Evolutionary conservation across 2,888 invertebrate genomes (phyloP).

Genomic region (Furcula furcula): DNA sequence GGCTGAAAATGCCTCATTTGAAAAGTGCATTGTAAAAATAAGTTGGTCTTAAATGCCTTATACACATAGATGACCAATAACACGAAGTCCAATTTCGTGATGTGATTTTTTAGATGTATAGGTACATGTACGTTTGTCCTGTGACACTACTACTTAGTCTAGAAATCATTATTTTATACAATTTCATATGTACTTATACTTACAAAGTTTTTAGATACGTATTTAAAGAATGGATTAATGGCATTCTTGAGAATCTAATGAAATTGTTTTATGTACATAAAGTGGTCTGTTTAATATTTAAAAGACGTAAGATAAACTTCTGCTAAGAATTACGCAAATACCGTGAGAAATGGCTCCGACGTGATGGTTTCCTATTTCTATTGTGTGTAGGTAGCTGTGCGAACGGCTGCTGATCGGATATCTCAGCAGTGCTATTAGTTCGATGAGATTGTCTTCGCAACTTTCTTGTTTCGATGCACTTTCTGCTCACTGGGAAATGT

Average conservation of each 20-base stretch:
- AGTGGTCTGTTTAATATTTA: conserved; percentile 21
- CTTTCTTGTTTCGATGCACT: conserved; percentile 8
- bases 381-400: conserved; percentile 13
- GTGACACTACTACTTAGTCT: too few species aligned
- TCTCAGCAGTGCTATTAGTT: conserved; percentile 20
- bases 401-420: conserved; percentile 18
- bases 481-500: conserved; percentile 20
- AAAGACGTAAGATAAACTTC: conserved; percentile 17
- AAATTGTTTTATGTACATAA: not conserved
- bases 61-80: too few species aligned
- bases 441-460: conserved; percentile 9
- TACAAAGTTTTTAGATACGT: conserved; percentile 10
- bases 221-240: conserved; percentile 10
- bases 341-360: conserved; percentile 24
- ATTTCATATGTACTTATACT: conserved; percentile 6
- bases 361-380: conserved; percentile 17
- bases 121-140: too few species aligned
- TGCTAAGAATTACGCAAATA: conserved; percentile 19
- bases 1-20: too few species aligned
- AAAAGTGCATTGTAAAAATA: too few species aligned
- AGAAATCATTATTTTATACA: conserved; percentile 16
- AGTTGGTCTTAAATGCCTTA: too few species aligned
- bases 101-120: too few species aligned
- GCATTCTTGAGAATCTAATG: conserved; percentile 19
- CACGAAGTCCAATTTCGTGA: too few species aligned